phyloP scores from a whole-genome alignment of 2,888 invertebrate species.

The Temnothorax ravouxi region DNA sequence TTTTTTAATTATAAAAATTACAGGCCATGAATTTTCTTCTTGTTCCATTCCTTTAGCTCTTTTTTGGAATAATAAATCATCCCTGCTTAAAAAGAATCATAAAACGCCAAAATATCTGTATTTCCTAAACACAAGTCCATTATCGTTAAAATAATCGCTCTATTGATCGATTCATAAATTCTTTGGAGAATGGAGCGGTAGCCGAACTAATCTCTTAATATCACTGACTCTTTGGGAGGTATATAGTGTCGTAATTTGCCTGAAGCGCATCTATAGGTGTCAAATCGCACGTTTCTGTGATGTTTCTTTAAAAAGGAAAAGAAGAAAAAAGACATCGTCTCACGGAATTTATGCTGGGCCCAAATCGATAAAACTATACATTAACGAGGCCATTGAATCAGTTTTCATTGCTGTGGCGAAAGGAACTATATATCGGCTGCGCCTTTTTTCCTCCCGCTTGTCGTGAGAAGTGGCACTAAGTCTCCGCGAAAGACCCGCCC shows the following conservation, averaged over 20 bases:
- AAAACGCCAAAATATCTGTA: constrained; percentile 17
- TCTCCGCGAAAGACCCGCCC: constrained; percentile 68
- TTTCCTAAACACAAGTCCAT: constrained; percentile 37
- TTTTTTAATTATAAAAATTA: constrained; percentile 17
- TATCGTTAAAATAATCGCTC: constrained; percentile 45
- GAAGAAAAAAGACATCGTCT: constrained; percentile 53
- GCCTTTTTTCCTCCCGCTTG: constrained; percentile 47
- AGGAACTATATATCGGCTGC: constrained; percentile 69
- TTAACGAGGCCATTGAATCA: constrained; percentile 84
- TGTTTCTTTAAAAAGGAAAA: constrained; percentile 32
- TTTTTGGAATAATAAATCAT: constrained; percentile 7
- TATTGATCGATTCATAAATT: constrained; percentile 70
- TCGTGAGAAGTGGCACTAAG: constrained; percentile 67
- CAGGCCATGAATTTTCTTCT: neutral
- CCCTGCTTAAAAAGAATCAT: constrained; percentile 17
- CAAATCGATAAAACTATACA: constrained; percentile 83
- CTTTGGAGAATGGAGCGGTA: constrained; percentile 57
- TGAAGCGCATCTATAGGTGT: constrained; percentile 62
- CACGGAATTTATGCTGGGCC: constrained; percentile 74
- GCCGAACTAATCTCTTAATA: constrained; percentile 73
- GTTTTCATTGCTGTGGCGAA: constrained; percentile 79
- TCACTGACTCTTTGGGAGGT: constrained; percentile 35
- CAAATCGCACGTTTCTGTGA: constrained; percentile 60
- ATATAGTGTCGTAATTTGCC: constrained; percentile 70
- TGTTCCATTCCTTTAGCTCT: neutral